These are phyloP conservation scores for Sciaenops ocellatus DNA, from an alignment of 2,797 vertebrate genomes.

Conservation along the genomic window DNA sequence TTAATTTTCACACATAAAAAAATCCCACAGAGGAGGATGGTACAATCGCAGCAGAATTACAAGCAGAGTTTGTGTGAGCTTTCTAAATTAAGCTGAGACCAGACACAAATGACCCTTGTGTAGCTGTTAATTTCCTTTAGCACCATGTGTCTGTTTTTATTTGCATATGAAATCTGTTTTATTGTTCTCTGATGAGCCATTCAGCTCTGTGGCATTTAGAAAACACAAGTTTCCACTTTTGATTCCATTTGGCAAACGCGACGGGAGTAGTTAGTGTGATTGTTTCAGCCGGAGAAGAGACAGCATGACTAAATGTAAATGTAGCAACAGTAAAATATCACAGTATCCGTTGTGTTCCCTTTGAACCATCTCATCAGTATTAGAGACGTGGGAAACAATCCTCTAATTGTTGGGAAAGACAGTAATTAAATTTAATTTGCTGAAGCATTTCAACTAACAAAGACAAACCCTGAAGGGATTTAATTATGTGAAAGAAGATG, in stretches of 20 bases:
- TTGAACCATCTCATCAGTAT: conserved; percentile 4
- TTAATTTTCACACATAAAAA: conserved; percentile 17
- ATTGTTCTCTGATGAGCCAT: conserved; percentile 53
- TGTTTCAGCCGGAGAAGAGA: conserved; percentile 16
- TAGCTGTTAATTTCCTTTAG: conserved; percentile 41
- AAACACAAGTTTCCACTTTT: conserved; percentile 30
- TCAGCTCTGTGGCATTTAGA: conserved; percentile 32
- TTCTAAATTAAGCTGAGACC: conserved; percentile 24
- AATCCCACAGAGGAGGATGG: conserved; percentile 23
- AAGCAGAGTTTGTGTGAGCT: conserved; percentile 19
- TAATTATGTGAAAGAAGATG: not conserved
- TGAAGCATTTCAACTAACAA: conserved; percentile 8
- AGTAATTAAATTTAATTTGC: conserved; percentile 4
- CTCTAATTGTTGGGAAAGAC: conserved; percentile 9
- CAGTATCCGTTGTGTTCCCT: not conserved
- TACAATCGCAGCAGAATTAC: conserved; percentile 24
- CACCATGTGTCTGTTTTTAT: conserved; percentile 44
- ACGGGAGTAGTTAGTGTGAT: conserved; percentile 11
- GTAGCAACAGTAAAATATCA: not conserved
- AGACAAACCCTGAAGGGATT: not conserved
- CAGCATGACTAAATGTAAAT: conserved; percentile 5
- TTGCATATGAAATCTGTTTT: conserved; percentile 58
- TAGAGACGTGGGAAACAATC: not conserved
- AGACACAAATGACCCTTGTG: conserved; percentile 37
- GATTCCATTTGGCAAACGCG: conserved; percentile 13